Evolutionary conservation across 2,888 invertebrate genomes (phyloP).

Genomic region (Chrysina gloriosa): DNA sequence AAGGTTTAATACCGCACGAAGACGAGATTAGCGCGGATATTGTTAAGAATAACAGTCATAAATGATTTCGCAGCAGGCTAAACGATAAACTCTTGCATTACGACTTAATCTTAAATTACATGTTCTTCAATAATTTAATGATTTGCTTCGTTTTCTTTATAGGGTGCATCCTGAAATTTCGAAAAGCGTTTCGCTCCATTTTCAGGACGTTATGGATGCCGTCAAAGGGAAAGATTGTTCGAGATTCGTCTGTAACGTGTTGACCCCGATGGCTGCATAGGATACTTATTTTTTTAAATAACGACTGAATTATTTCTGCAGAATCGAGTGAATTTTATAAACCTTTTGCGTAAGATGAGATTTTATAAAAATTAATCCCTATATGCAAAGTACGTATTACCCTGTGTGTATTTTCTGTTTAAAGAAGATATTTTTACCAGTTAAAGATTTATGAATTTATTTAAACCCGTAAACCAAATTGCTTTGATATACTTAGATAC

Average conservation of each 20-base stretch:
- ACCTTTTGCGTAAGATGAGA: too few relatives aligned
- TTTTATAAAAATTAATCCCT: too few relatives aligned
- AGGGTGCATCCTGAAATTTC: constrained; percentile 74
- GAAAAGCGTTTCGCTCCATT: constrained; percentile 73
- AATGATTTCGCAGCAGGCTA: too few relatives aligned
- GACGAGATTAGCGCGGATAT: neutral
- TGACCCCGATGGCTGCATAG: constrained; percentile 47
- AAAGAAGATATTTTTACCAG: constrained; percentile 1
- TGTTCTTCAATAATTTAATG: neutral
- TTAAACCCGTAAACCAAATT: constrained; percentile 2
- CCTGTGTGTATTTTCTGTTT: constrained; percentile 13
- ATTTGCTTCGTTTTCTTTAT: constrained; percentile 47
- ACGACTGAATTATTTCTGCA: neutral
- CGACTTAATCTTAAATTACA: too few relatives aligned
- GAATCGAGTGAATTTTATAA: constrained; percentile 1
- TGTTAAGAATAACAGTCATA: too few relatives aligned
- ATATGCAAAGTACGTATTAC: too few relatives aligned
- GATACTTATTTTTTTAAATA: neutral
- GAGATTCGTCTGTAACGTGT: constrained; percentile 69
- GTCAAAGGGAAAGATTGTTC: constrained; percentile 77
- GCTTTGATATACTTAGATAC: neutral
- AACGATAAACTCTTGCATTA: too few relatives aligned
- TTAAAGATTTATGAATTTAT: neutral
- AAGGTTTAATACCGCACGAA: neutral
- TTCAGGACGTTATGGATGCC: constrained; percentile 80